These are phyloP conservation scores for Pogonognathellus flavescens DNA, from an alignment of 1,140 invertebrate genomes.

Conservation along the genomic window DNA sequence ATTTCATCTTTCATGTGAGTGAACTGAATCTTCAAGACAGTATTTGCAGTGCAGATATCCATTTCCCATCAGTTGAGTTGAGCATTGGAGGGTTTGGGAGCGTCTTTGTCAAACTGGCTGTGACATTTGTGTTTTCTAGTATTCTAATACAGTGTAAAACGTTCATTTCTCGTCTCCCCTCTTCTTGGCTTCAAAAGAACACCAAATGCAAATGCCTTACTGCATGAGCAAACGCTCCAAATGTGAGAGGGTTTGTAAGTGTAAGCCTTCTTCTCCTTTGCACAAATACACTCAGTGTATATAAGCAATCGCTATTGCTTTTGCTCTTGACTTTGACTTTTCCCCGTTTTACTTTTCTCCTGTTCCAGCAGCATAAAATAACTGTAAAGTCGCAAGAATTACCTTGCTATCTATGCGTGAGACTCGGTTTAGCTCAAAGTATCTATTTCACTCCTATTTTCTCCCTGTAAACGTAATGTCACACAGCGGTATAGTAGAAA, in stretches of 20 bases:
- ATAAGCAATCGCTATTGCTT: neutral
- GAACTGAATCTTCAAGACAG: neutral
- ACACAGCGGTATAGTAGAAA: neutral
- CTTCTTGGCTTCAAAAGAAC: slow-evolving; percentile 39
- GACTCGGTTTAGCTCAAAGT: neutral
- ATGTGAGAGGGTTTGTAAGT: neutral
- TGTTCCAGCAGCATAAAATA: neutral
- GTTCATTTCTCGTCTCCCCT: slow-evolving; percentile 11
- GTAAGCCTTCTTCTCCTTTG: neutral
- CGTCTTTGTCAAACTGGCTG: slow-evolving; percentile 41
- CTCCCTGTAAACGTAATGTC: neutral
- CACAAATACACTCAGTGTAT: neutral
- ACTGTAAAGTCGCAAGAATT: slow-evolving; percentile 33
- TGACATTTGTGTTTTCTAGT: slow-evolving; percentile 39
- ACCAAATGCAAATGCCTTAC: slow-evolving; percentile 41
- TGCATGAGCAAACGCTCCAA: slow-evolving; percentile 16
- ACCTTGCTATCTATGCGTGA: neutral
- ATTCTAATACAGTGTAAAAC: slow-evolving; percentile 39
- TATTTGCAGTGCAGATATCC: neutral
- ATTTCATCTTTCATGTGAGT: slow-evolving; percentile 23
- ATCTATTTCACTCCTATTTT: neutral
- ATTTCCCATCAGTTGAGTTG: slow-evolving; percentile 3
- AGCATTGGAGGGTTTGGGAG: neutral
- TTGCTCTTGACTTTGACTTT: slow-evolving; percentile 4
- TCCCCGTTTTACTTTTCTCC: neutral